Base-by-base conservation (phyloP, 2,113 vertebrate species). In the Arothron firmamentum region DNA sequence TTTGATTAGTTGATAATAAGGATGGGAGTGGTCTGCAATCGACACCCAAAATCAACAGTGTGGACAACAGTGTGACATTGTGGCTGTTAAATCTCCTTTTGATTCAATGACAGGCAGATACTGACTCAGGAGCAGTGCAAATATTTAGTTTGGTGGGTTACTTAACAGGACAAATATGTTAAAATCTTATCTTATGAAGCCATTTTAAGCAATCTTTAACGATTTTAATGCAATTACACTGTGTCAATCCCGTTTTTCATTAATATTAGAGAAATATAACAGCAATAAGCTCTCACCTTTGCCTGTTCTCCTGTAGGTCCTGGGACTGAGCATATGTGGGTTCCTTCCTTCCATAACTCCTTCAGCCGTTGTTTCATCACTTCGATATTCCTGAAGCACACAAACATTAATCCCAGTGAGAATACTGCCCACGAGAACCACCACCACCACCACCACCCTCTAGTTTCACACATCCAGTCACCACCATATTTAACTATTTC, bases 261-360 rank as follows among this genome's bases (percentile, higher is more conserved):
- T 2, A 23, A 23, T 23, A 23, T 3, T 23, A 23, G 2, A 23
- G 21, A 23, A 23, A 23, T 23, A 23, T 23, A 23, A 23, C 4
- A 5, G 17, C 16, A 50, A n/a, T 21, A 7, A 18, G 1, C 11
- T 61, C 70, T 72, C 86, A 97, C 96, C 94, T 95, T 96, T 83
- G 95, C 94, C 77, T 95, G 90, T 81, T 95, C 96, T 88, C 96
- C 96, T 70, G 93, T 93, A 82, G 94, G 92, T 90, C 96, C 96
- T 77, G 95, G 93, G 90, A 95, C 89, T 78, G 88, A 90, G 90
- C 89, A 94, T 77, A 97, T 90, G 71, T 78, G 92, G 77, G 87
- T 85, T 76, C 92, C 92, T 21, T 95, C 92, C 73, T 93, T 91
- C 95, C 94, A 95, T 52, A 97, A 83, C 85, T 93, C 92, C 79